Conservation (phyloP, 2,888 invertebrate species). For the Saturnia japonica region DNA sequence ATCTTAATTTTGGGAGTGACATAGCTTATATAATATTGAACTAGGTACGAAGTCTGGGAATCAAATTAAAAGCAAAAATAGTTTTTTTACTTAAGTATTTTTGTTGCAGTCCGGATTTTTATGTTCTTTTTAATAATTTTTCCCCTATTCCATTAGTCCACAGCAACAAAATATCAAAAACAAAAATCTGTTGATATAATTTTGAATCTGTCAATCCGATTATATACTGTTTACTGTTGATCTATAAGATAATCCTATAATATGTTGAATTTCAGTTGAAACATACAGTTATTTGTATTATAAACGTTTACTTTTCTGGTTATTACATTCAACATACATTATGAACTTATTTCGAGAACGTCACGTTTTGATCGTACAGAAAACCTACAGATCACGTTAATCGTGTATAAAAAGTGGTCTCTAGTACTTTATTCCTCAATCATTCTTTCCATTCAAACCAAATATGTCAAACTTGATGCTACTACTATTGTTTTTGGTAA, state of each 20-base stretch:
- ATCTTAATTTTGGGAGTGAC: too few relatives aligned
- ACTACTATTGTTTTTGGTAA: slow-evolving; percentile 41
- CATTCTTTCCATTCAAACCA: slow-evolving; percentile 21
- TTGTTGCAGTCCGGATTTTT: too few relatives aligned
- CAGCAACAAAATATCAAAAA: too few relatives aligned
- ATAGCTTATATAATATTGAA: too few relatives aligned
- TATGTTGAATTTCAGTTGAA: neutral
- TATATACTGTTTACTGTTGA: neutral
- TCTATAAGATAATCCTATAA: neutral
- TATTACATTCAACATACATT: slow-evolving; percentile 17
- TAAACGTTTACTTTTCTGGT: slow-evolving; percentile 28
- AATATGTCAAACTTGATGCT: slow-evolving; percentile 54
- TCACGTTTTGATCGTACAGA: slow-evolving; percentile 31
- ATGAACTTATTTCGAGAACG: slow-evolving; percentile 32
- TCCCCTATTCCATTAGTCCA: neutral
- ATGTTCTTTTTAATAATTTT: neutral
- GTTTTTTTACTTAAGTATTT: too few relatives aligned
- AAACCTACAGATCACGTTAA: slow-evolving; percentile 7
- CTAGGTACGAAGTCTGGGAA: too few relatives aligned
- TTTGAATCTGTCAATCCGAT: neutral
- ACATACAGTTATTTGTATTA: slow-evolving; percentile 1
- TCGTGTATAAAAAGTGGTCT: slow-evolving; percentile 10
- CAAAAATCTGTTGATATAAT: neutral
- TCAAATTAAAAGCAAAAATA: too few relatives aligned
- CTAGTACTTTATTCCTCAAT: neutral